Percentiles rank a stretch among this genome's conserved stretches.
These are phyloP conservation scores for Crypturellus undulatus DNA, from an alignment of 2,113 vertebrate genomes.

Conservation along the genomic window DNA sequence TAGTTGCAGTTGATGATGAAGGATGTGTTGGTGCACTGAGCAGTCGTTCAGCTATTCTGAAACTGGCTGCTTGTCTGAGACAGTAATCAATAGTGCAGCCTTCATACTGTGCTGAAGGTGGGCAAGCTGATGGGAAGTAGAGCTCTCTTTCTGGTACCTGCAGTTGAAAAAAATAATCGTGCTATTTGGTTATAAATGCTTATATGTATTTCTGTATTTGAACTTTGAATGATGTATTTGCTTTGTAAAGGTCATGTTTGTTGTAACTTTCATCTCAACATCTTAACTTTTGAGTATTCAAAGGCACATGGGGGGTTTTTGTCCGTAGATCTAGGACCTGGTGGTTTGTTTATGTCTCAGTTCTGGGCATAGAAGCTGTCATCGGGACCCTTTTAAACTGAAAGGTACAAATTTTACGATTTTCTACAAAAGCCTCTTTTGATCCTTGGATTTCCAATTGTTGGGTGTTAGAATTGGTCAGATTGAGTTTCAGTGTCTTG, in stretches of 20 bases:
- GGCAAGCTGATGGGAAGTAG: fast-evolving
- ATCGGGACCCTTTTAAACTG: neutral
- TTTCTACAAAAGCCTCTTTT: neutral
- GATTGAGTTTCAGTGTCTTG: neutral
- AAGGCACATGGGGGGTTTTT: neutral
- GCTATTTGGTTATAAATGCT: neutral
- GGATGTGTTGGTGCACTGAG: neutral
- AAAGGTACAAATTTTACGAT: neutral
- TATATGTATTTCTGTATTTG: neutral
- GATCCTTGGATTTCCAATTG: neutral
- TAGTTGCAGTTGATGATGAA: neutral
- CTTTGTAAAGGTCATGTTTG: fast-evolving
- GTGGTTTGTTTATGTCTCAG: fast-evolving
- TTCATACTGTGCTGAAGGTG: neutral
- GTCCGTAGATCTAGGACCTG: neutral
- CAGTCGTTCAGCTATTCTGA: neutral
- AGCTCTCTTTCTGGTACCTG: neutral
- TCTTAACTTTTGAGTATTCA: neutral
- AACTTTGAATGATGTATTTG: neutral
- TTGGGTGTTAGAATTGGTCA: neutral
- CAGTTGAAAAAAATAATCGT: neutral
- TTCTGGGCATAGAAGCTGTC: neutral
- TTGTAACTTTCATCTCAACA: fast-evolving
- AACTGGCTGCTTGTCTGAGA: neutral
- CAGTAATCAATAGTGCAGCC: neutral